Percentiles rank a stretch among this genome's conserved stretches.
Conservation (phyloP, 2,113 vertebrate genomes). For the Hippocampus mohnikei region DNA sequence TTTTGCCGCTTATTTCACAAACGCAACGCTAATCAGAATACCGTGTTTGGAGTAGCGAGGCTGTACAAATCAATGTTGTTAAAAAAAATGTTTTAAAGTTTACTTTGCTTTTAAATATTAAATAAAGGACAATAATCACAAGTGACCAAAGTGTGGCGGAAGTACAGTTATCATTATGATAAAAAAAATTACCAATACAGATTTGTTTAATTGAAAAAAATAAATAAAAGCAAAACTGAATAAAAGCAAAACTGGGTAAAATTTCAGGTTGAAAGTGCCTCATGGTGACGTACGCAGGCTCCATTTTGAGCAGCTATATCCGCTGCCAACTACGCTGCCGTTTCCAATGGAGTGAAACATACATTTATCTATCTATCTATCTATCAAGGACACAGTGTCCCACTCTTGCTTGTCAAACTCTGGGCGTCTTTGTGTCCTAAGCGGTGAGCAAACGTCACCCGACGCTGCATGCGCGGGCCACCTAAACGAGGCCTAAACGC, state of each 20-base stretch:
- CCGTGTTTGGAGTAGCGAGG: too few species aligned
- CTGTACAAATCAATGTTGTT: too few species aligned
- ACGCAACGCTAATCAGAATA: too few species aligned
- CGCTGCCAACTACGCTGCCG: not conserved
- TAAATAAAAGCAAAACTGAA: not conserved
- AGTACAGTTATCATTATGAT: too few species aligned
- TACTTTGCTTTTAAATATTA: too few species aligned
- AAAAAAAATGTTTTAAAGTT: too few species aligned
- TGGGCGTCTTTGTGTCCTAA: conserved; percentile 47
- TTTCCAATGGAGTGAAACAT: not conserved
- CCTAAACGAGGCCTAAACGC: conserved; percentile 29
- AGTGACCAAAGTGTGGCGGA: too few species aligned
- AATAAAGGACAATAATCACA: too few species aligned
- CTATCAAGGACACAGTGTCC: conserved; percentile 24
- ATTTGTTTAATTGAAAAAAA: not conserved
- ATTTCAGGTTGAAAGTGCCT: not conserved
- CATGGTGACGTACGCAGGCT: not conserved
- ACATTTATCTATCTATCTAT: too few species aligned
- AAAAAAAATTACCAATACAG: not conserved
- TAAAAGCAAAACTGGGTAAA: not conserved
- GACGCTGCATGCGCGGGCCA: conserved; percentile 36
- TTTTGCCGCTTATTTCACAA: too few species aligned
- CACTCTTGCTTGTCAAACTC: conserved; percentile 10
- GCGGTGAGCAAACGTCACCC: conserved; percentile 56
- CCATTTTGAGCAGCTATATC: not conserved